Evolutionary conservation across 2,888 invertebrate species (phyloP).

Genomic region (Xanthorhoe spadicearia): DNA sequence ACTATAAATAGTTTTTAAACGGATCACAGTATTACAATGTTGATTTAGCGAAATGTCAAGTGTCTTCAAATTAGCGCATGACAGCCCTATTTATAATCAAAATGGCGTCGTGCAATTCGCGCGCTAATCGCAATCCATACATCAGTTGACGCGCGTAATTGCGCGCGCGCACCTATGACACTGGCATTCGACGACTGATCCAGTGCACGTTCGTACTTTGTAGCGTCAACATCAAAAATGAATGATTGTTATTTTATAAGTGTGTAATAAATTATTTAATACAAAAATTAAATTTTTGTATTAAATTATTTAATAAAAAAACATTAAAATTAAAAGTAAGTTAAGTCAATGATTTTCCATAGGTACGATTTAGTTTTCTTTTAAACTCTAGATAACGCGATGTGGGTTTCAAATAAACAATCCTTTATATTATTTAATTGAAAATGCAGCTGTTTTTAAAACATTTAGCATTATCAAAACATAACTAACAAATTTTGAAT

Average conservation of each 20-base stretch:
- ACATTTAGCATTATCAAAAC: neutral
- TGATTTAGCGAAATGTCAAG: conserved; percentile 15
- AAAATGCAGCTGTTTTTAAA: neutral
- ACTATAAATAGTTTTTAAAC: neutral
- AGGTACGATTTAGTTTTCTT: too few relatives aligned
- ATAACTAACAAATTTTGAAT: neutral
- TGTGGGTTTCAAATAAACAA: too few relatives aligned
- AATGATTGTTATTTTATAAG: neutral
- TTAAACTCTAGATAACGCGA: too few relatives aligned
- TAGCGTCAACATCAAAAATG: neutral
- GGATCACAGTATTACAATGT: neutral
- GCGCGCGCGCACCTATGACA: conserved; percentile 45
- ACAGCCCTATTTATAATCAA: conserved; percentile 40
- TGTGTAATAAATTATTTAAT: neutral
- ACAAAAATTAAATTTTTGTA: too few relatives aligned
- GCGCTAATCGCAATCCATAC: conserved; percentile 43
- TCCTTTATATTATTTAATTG: too few relatives aligned
- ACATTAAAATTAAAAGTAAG: too few relatives aligned
- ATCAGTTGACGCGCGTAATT: conserved; percentile 44
- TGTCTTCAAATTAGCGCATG: conserved; percentile 29
- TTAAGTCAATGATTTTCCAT: too few relatives aligned
- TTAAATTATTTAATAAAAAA: too few relatives aligned
- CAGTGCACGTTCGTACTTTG: conserved; percentile 33
- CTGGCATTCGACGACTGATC: conserved; percentile 43
- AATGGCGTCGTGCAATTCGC: conserved; percentile 39